These are phyloP conservation scores for Scaptomyza pallida DNA, from an alignment of 1,140 invertebrate genomes.

Conservation along the genomic window DNA sequence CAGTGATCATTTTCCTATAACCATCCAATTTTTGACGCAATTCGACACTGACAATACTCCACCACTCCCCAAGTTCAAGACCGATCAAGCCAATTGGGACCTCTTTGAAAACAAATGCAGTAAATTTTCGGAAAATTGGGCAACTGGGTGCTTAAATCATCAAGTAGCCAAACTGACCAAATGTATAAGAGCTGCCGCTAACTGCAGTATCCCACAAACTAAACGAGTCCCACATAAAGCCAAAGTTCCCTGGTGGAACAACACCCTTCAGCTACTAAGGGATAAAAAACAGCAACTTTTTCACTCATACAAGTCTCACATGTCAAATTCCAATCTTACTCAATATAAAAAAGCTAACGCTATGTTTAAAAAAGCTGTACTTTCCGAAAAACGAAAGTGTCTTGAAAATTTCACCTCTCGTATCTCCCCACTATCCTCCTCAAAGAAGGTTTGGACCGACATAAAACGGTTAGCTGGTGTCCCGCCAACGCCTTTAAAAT, in stretches of 20 bases:
- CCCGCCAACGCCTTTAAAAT: slow-evolving; percentile 11
- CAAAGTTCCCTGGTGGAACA: no score
- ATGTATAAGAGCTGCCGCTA: slow-evolving; percentile 20
- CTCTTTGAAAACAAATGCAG: background rate
- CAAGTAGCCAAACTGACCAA: slow-evolving; percentile 8
- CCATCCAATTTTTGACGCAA: no score
- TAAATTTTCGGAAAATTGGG: background rate
- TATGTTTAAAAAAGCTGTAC: slow-evolving; percentile 15
- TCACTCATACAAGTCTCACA: background rate
- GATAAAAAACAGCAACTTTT: background rate
- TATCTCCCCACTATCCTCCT: slow-evolving; percentile 19
- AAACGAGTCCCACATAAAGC: slow-evolving; percentile 1
- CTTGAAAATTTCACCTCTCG: slow-evolving; percentile 27
- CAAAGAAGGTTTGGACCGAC: slow-evolving; percentile 34
- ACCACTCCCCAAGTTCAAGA: background rate
- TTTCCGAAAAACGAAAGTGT: slow-evolving; percentile 3
- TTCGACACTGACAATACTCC: background rate
- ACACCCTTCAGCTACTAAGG: background rate
- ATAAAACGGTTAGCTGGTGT: slow-evolving; percentile 25
- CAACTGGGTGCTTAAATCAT: background rate
- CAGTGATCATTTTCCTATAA: slow-evolving; percentile 38
- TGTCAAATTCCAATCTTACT: slow-evolving; percentile 8
- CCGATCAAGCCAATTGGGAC: background rate
- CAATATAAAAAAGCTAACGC: slow-evolving; percentile 38
- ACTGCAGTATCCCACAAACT: slow-evolving; percentile 16